phyloP scores from a whole-genome alignment of 2,113 vertebrate genomes.

The Danionella cerebrum region DNA sequence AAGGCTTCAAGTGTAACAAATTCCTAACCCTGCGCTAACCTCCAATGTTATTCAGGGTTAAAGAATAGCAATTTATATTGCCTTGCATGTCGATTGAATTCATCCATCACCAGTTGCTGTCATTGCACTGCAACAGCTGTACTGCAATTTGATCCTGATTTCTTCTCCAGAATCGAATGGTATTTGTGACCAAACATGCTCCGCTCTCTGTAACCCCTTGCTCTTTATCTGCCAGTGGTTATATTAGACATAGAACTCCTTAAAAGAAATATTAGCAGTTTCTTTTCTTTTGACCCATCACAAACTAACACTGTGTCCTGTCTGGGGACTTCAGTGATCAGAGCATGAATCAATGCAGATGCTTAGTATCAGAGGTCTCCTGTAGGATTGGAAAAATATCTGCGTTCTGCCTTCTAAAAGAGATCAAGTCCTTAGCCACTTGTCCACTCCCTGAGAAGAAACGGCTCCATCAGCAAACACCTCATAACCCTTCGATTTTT shows the following conservation, averaged over 20 bases:
- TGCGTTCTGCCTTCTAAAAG: slow-evolving; percentile 24
- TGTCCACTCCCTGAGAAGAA: background rate
- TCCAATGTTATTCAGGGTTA: slow-evolving; percentile 24
- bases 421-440: slow-evolving; percentile 3
- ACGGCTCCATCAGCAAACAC: slow-evolving; percentile 7
- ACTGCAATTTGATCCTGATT: slow-evolving; percentile 21
- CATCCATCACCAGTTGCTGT: slow-evolving; percentile 32
- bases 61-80: slow-evolving; percentile 27
- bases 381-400: slow-evolving; percentile 38
- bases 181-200: slow-evolving; percentile 13
- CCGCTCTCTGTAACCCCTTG: background rate
- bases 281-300: slow-evolving; percentile 2
- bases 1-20: slow-evolving; percentile 23
- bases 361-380: slow-evolving; percentile 38
- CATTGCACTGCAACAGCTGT: slow-evolving; percentile 1
- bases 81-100: slow-evolving; percentile 9
- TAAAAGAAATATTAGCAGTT: background rate
- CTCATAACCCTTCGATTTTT: background rate
- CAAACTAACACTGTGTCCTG: slow-evolving; percentile 52
- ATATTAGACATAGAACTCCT: background rate
- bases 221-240: slow-evolving; percentile 12
- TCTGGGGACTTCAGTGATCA: slow-evolving; percentile 16
- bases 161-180: slow-evolving; percentile 1
- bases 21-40: background rate
- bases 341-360: slow-evolving; percentile 46